phyloP scores from a whole-genome alignment of 1,140 invertebrate genomes.

The Semibalanus balanoides region DNA sequence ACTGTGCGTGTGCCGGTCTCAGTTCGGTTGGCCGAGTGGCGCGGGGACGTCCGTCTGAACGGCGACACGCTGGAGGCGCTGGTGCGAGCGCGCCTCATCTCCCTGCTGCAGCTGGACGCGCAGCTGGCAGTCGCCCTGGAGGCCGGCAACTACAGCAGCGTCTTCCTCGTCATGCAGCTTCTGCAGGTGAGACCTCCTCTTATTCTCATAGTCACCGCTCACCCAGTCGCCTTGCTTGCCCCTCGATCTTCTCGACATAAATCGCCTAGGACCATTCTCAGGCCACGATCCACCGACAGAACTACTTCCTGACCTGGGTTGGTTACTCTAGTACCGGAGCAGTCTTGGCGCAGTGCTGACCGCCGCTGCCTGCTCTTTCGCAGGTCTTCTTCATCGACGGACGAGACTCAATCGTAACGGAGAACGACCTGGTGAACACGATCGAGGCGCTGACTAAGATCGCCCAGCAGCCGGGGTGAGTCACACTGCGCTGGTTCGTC shows the following conservation, averaged over 20 bases:
- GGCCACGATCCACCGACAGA: too few relatives aligned
- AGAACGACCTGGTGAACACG: slow-evolving; percentile 69
- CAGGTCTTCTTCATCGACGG: background rate
- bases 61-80: slow-evolving; percentile 79
- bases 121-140: slow-evolving; percentile 75
- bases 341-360: too few relatives aligned
- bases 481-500: too few relatives aligned
- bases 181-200: slow-evolving; percentile 48
- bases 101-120: slow-evolving; percentile 61
- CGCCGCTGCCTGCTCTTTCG: too few relatives aligned
- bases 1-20: too few relatives aligned
- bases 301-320: too few relatives aligned
- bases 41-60: slow-evolving; percentile 78
- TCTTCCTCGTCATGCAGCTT: slow-evolving; percentile 79
- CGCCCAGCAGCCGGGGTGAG: slow-evolving; percentile 3
- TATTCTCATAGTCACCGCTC: too few relatives aligned
- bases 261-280: too few relatives aligned
- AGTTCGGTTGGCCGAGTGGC: slow-evolving; percentile 43
- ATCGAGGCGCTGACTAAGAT: slow-evolving; percentile 31
- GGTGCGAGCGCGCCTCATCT: slow-evolving; percentile 52
- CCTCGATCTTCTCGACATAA: too few relatives aligned
- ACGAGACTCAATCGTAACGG: slow-evolving; percentile 42
- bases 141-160: slow-evolving; percentile 42
- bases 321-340: too few relatives aligned
- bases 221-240: too few relatives aligned